Percentiles rank a stretch among this genome's conserved stretches.
Evolutionary conservation across 2,888 invertebrate species (phyloP).

Genomic region (Drosophila emarginata): DNA sequence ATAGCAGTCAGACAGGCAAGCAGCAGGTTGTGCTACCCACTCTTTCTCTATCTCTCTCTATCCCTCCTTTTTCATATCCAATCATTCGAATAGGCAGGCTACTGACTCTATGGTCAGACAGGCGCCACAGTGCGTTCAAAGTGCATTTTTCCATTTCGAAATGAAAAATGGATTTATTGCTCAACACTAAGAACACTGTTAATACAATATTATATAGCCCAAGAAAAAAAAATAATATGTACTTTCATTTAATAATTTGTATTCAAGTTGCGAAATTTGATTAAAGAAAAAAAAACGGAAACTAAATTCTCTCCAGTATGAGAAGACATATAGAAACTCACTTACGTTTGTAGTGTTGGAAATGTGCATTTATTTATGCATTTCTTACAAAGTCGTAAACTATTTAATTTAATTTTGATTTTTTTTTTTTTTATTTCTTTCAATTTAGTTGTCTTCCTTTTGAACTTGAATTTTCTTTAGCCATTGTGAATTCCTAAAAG

Average conservation of each 20-base stretch:
- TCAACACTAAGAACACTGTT: too few species aligned
- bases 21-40: conserved; percentile 16
- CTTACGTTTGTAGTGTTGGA: too few species aligned
- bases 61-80: background rate
- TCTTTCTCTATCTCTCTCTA: conserved; percentile 4
- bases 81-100: background rate
- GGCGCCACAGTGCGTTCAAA: background rate
- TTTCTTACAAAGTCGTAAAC: too few species aligned
- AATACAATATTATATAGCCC: background rate
- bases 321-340: too few species aligned
- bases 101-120: background rate
- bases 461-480: background rate
- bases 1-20: conserved; percentile 8
- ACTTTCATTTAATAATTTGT: background rate
- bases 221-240: too few species aligned
- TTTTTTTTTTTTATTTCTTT: too few species aligned
- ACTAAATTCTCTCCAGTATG: too few species aligned
- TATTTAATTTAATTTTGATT: too few species aligned
- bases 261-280: too few species aligned
- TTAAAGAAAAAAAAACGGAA: too few species aligned
- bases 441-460: too few species aligned
- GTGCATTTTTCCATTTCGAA: background rate
- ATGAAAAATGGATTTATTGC: background rate
- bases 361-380: too few species aligned
- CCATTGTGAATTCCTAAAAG: background rate